Evolutionary conservation across 2,888 invertebrate genomes (phyloP), one percentile per base, ranked within the genome.

Genomic region (Hoplodrina ambigua): DNA sequence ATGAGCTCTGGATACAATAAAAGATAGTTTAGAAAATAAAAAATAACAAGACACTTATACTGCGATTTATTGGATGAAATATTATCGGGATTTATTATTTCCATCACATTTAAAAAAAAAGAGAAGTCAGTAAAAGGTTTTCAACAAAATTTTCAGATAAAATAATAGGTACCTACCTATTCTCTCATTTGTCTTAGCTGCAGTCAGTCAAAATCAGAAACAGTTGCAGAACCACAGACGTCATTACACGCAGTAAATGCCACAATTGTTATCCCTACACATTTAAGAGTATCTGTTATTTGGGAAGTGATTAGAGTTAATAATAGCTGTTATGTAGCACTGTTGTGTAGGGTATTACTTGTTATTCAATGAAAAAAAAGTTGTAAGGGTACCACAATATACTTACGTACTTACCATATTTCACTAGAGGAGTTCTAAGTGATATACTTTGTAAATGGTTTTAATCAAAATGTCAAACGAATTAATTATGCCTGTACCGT

Each of bases 201-300:
- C 4, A 50, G 11, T 72, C 30, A 8, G 46, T 25, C 46, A 61
- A 70, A 72, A 37, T 46, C 2, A 8, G 7, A 54, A 52, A 54
- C 55, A 72, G 61, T 76, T 84, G 33, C 6, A 68, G 79, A 84
- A 69, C 68, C 84, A n/a, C 75, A 80, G 85, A 44, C 69, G 33
- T 83, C 83, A 78, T 81, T 83, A 83, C 11, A 20, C 67, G 53
- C 72, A 68, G 81, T 78, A 81, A 85, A 81, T 54, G 65, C 59
- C 63, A 68, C 84, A 78, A 83, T 84, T 84, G 83, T 81, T 70
- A 81, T 84, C 75, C 74, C 67, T 76, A 76, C 62, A 73, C 74
- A 66, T 78, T 72, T 75, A 77, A 69, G 49, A 75, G 72, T 59
- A 69, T 15, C 44, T 44, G 15, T 84, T 82, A 82, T 83, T 85